phyloP scores from a whole-genome alignment of 2,797 vertebrate species.

The Sebastiscus albofasciatus region DNA sequence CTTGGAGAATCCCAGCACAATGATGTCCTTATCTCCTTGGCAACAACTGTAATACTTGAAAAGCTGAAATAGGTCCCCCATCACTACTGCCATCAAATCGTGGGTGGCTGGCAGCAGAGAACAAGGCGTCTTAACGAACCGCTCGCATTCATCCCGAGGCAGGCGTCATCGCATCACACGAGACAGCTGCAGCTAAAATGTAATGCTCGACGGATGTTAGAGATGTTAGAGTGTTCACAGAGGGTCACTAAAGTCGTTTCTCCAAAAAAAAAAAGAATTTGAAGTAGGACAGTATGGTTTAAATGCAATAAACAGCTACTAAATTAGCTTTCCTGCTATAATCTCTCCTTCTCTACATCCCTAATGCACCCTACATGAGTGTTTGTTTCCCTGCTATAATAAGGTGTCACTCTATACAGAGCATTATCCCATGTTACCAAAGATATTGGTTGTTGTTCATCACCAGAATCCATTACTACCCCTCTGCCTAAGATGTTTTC shows the following conservation, averaged over 20 bases:
- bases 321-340: constrained; percentile 12
- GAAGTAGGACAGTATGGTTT: neutral
- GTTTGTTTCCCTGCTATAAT: constrained; percentile 21
- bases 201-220: constrained; percentile 18
- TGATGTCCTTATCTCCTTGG: constrained; percentile 82
- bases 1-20: constrained; percentile 81
- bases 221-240: constrained; percentile 20
- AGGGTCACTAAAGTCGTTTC: constrained; percentile 5
- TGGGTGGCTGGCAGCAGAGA: constrained; percentile 69
- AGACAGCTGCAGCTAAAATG: constrained; percentile 33
- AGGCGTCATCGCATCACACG: constrained; percentile 33
- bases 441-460: constrained; percentile 52
- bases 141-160: constrained; percentile 48
- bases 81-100: constrained; percentile 78
- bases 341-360: neutral
- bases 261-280: neutral
- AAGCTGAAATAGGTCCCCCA: constrained; percentile 78
- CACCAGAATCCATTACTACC: constrained; percentile 45
- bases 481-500: constrained; percentile 40
- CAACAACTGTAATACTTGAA: constrained; percentile 82
- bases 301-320: constrained; percentile 2
- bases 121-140: constrained; percentile 70
- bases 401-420: constrained; percentile 11
- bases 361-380: constrained; percentile 32
- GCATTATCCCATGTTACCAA: constrained; percentile 21